phyloP scores from a whole-genome alignment of 2,888 invertebrate species.

The Oscheius sp. region DNA sequence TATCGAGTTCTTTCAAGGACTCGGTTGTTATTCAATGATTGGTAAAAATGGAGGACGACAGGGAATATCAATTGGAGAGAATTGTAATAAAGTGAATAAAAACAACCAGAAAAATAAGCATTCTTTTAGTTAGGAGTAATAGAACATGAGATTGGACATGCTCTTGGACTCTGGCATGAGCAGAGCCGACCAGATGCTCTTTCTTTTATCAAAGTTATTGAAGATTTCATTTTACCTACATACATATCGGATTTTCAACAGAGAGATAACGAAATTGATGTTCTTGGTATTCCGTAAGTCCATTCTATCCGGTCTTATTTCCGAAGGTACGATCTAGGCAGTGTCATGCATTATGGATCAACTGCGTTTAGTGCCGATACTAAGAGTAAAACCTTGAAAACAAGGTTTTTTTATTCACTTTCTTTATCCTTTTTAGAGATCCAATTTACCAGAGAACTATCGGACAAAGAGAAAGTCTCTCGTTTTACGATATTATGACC shows the following conservation, averaged over 20 bases:
- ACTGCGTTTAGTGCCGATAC: constrained; percentile 68
- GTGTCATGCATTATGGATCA: constrained; percentile 69
- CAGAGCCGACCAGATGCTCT: constrained; percentile 68
- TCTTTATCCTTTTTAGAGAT: constrained; percentile 42
- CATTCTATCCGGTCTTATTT: neutral
- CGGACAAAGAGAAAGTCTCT: constrained; percentile 67
- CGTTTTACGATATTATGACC: constrained; percentile 64
- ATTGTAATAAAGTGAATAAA: constrained; percentile 60
- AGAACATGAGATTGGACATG: constrained; percentile 69
- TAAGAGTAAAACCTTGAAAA: constrained; percentile 63
- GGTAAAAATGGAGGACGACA: constrained; percentile 69
- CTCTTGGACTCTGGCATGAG: constrained; percentile 69
- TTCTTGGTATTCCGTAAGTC: constrained; percentile 25
- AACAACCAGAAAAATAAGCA: neutral
- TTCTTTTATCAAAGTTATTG: constrained; percentile 47
- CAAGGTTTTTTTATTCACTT: constrained; percentile 38
- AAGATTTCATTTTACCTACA: constrained; percentile 61
- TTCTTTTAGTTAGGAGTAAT: constrained; percentile 64
- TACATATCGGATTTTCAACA: constrained; percentile 67
- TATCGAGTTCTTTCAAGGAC: constrained; percentile 68
- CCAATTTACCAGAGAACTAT: constrained; percentile 67
- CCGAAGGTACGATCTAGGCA: constrained; percentile 61
- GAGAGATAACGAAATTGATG: constrained; percentile 40
- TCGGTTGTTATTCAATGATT: constrained; percentile 70
- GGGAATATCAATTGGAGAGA: constrained; percentile 68